Base-by-base conservation (phyloP, 2,888 invertebrate species). In the Drosophila nr. perissopoda region DNA sequence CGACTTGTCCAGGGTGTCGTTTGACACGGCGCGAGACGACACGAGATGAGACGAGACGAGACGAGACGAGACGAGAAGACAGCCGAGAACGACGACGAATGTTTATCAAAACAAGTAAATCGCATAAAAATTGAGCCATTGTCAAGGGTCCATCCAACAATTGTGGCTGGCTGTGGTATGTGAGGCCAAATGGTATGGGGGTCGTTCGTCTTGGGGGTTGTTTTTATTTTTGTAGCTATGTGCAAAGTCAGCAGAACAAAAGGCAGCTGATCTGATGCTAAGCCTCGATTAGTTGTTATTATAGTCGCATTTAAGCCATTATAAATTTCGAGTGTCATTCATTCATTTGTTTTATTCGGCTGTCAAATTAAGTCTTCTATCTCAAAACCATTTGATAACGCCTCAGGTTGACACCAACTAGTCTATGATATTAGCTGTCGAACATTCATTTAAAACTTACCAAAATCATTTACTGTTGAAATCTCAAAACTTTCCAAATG, bases 61-160 rank as follows among this genome's bases (percentile, higher is more conserved):
- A 11, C n/a, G n/a, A n/a, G 56, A 64, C 31, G 42, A 33, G 58
- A 64, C 45, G 52, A 33, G 34, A 11, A 34, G 59, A 58, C 62
- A 40, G 33, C 29, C 63, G 65, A 58, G 21, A 27, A 11, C 48
- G 65, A 58, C 31, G 33, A 4, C 48, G 69, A 80, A 75, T 84
- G 75, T 83, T 89, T 90, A 87, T 89, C 90, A 84, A 81, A 87
- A 83, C 84, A 80, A 80, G 83, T 74, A 82, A 88, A 89, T 89
- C 87, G 73, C 90, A 89, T 83, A 81, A 87, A 85, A 86, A 89
- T 87, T 87, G 87, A 85, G 87, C 85, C 87, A 81, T 89, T 89
- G 82, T 84, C 81, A 74, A 71, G 83, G 78, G 88, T 72, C 67
- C 69, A 57, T 73, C 51, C 56, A 38, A 16, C 13, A n/a, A n/a